Base-by-base conservation (phyloP, 2,888 invertebrate species). In the Heteromyza rotundicornis region DNA sequence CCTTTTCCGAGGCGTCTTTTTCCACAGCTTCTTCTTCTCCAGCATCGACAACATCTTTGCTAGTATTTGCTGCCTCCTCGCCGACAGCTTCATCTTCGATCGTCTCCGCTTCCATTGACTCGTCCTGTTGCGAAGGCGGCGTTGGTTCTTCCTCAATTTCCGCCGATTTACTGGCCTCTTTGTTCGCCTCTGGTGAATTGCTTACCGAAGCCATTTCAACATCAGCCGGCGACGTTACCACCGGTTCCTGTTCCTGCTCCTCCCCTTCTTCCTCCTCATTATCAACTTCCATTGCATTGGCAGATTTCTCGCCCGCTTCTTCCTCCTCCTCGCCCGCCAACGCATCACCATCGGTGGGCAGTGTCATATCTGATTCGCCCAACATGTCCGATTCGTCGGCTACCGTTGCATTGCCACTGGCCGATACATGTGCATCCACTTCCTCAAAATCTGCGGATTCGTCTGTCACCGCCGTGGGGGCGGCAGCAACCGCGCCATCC, bases 331-430 rank as follows among this genome's bases (percentile, higher is more conserved):
- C 64, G 40, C 68, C 68, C 17, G 64, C 54, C 51, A 35, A 12
- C 10, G 55, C 56, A 47, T 44, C 67, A 40, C 70, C 71, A 8
- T 58, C 61, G 20, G 49, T 63, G 49, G 59, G 80, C 69, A 74
- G 44, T 12, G 73, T 64, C 72, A 77, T 64, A 27, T 80, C 78
- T 1, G 78, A 72, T 63, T 81, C 81, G 10, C 75, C 71, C 17
- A 76, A 68, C 58, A 75, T 77, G 55, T 76, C 75, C 20, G 72
- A 71, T 62, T 78, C 76, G 1, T 77, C 75, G 3, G 69, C 69
- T 0, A 62, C 63, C 35, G 73, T 69, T 8, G 75, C 69, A 68
- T 76, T 76, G n/a, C 60, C 68, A 58, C 59, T 65, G 0, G 67
- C 62, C 3, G 73, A 70, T 20, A 74, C 64, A 54, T 70, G 70